Base-by-base conservation (phyloP, 2,888 invertebrate species). In the Desoria tigrina region DNA sequence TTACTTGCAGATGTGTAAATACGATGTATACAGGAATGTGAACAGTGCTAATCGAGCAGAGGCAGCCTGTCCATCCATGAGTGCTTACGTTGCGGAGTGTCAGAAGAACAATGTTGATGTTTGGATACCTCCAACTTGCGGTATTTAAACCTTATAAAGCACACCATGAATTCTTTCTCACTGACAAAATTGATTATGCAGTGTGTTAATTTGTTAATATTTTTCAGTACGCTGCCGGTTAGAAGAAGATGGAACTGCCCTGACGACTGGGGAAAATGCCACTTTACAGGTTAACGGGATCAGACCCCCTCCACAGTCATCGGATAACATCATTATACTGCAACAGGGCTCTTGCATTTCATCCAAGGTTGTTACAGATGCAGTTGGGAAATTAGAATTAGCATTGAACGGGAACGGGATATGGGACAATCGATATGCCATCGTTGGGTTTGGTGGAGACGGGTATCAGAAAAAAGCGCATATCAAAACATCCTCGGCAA, bases 281-380 rank as follows among this genome's bases (percentile, higher is more conserved):
- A 76, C 77, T 4, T 66, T 77, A 21, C 69, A 75, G 53, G 72
- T 69, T 11, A 67, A 71, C 11, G 65, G 70, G 9, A 32, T 18
- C 1, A 23, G 59, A 1, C 63, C 76, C 9, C 73, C 76, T 2
- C 79, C 79, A 26, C 76, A 78, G 42, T 79, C 81, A 2, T 81
- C 82, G 14, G 83, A 84, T 74, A 79, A 83, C n/a, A 80, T 84
- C 42, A 79, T 84, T 69, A 77, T 84, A 23, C 78, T 84, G 14
- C 82, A 84, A 76, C 81, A 83, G 69, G 77, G 78, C 11, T 62
- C 75, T 7, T 82, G 82, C 73, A 71, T 79, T 50, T 77, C 78
- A 11, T 55, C 68, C 24, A 60, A 67, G 39, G 50, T 63, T 1
- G 65, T 69, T 23, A 58, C 69, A 16, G 75, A 74, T 39, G 53